Percentiles rank a stretch among this genome's conserved stretches.
These are phyloP conservation scores for Odontomyia ornata DNA, from an alignment of 2,888 invertebrate species.

Conservation along the genomic window DNA sequence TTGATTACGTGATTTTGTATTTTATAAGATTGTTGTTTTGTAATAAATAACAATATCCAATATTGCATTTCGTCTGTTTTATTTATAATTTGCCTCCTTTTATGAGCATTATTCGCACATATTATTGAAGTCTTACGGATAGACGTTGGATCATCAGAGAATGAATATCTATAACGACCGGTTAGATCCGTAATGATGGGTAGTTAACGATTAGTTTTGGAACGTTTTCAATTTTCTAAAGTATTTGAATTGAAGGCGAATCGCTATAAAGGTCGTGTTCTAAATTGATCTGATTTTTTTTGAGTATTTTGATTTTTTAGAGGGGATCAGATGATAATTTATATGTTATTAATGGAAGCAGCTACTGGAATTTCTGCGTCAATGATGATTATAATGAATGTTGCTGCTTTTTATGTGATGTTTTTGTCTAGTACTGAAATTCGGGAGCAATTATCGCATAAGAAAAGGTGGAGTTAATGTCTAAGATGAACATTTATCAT, in stretches of 20 bases:
- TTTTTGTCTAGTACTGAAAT: too few relatives aligned
- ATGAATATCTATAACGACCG: not conserved
- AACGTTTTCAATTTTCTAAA: conserved; percentile 40
- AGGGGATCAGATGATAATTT: not conserved
- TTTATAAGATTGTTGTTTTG: conserved; percentile 21
- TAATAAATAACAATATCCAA: conserved; percentile 9
- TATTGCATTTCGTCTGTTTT: conserved; percentile 13
- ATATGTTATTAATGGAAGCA: not conserved
- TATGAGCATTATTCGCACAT: not conserved
- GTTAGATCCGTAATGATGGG: not conserved
- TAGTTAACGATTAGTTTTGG: conserved; percentile 42
- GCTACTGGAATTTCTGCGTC: not conserved
- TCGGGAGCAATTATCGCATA: too few relatives aligned
- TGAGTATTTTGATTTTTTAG: not conserved
- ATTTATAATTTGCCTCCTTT: conserved; percentile 16
- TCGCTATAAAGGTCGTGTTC: not conserved
- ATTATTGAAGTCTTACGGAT: not conserved
- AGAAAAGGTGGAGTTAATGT: too few relatives aligned
- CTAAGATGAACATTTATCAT: too few relatives aligned
- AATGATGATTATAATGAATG: not conserved
- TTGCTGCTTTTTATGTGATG: too few relatives aligned
- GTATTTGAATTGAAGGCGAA: not conserved
- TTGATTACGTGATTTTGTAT: conserved; percentile 40
- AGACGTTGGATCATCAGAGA: not conserved
- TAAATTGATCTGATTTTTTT: not conserved